phyloP scores from a whole-genome alignment of 53 echinoderm and acorn worm species.

The Stichopus horrens region DNA sequence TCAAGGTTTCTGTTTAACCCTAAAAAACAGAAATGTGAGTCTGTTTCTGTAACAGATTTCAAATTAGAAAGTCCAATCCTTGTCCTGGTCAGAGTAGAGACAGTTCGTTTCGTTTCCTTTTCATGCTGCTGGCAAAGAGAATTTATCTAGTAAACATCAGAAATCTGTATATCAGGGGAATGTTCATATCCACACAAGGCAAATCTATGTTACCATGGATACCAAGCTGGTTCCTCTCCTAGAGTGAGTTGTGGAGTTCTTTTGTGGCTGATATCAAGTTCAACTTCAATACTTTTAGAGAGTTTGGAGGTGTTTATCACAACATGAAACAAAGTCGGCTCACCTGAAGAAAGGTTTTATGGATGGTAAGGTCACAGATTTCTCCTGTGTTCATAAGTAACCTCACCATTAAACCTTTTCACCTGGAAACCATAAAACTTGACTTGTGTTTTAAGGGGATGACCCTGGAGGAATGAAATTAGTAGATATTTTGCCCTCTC shows the following conservation, averaged over 20 bases:
- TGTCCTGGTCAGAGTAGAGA: too few relatives aligned
- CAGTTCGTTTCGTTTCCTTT: too few relatives aligned
- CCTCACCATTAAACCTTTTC: conserved; percentile 2
- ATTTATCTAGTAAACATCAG: too few relatives aligned
- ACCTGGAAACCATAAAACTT: conserved; percentile 43
- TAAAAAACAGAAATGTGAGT: too few relatives aligned
- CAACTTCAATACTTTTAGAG: not conserved
- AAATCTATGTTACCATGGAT: not conserved
- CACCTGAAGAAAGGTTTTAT: conserved; percentile 18
- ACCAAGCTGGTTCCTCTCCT: not conserved
- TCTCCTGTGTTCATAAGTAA: not conserved
- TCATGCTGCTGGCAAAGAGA: too few relatives aligned
- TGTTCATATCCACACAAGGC: too few relatives aligned
- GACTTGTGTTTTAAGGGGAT: not conserved
- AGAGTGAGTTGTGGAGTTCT: not conserved
- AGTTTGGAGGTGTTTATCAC: conserved; percentile 14
- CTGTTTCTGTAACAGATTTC: too few relatives aligned
- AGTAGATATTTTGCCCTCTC: not conserved
- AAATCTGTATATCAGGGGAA: too few relatives aligned
- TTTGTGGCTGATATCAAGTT: not conserved
- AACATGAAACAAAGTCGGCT: conserved; percentile 14
- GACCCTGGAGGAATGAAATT: not conserved
- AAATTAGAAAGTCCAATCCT: too few relatives aligned
- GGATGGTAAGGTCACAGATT: not conserved
- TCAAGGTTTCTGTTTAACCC: too few relatives aligned